Conservation (phyloP, 2,888 invertebrate species). For the Crioceris asparagi region DNA sequence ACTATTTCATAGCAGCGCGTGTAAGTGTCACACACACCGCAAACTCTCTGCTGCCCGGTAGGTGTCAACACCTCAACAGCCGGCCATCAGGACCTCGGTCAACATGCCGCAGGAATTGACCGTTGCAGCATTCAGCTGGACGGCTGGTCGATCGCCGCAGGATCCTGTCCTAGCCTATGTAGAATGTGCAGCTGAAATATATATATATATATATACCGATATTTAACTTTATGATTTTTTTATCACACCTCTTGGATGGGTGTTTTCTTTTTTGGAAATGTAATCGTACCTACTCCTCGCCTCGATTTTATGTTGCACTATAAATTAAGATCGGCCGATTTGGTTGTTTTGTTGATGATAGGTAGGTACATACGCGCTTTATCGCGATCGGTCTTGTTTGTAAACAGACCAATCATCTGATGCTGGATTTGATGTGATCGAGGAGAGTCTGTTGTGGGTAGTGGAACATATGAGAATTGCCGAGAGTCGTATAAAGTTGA, state of each 20-base stretch:
- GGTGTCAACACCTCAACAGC: constrained; percentile 34
- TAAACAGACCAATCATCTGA: too few species aligned
- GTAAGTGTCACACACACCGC: constrained; percentile 39
- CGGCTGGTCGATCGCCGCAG: constrained; percentile 18
- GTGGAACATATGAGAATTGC: too few species aligned
- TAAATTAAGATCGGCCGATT: too few species aligned
- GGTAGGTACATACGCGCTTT: too few species aligned
- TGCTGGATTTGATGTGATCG: too few species aligned
- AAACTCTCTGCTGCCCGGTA: constrained; percentile 36
- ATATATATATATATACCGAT: too few species aligned
- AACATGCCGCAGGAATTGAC: constrained; percentile 15
- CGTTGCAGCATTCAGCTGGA: neutral
- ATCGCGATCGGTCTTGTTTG: too few species aligned
- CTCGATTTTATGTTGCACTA: too few species aligned
- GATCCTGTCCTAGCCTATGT: constrained; percentile 35
- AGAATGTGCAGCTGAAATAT: constrained; percentile 35
- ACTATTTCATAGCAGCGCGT: constrained; percentile 39
- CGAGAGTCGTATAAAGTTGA: too few species aligned
- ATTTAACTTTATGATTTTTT: constrained; percentile 34
- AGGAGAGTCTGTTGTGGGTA: too few species aligned
- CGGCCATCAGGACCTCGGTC: constrained; percentile 19
- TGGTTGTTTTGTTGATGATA: too few species aligned
- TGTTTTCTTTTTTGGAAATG: constrained; percentile 21
- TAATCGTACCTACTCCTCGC: too few species aligned
- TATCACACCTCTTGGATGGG: constrained; percentile 35